Evolutionary conservation across 2,113 vertebrate species (phyloP), one percentile per base, ranked within the genome.

Genomic region (Dicaeum eximium): DNA sequence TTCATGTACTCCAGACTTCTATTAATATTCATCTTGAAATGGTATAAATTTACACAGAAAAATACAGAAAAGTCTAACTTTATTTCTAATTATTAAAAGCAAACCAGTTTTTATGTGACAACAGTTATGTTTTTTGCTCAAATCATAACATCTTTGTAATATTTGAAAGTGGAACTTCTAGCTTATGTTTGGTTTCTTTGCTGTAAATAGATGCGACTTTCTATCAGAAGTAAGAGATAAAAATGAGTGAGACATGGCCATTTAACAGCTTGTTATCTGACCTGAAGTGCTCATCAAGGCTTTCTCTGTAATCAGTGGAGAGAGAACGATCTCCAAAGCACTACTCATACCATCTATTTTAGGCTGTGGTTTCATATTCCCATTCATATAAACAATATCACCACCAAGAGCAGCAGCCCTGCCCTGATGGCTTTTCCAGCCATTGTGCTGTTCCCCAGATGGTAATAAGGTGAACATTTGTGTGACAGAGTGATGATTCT

Each of bases 311-410:
- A 80, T 93, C 86, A 58, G 74, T 62, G 50, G 51, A 66, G 88
- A 66, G 64, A 57, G 88, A 80, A 54, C 58, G 80, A 58, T 94
- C 82, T 96, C 82, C 62, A 61, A 60, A 92, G 78, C 74, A 80
- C 79, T 90, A 56, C 44, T 96, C 82, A 53, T 37, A 25, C 61
- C 21, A 35, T 85, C 86, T 93, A 88, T 96, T 96, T 93, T 82
- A 73, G 88, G 79, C 88, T 90, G 67, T 4, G 37, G 72, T 95
- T 89, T 95, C 91, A 44, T 78, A 94, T 93, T 90, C 60, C 86
- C 86, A 92, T 96, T 96, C 88, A 96, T 93, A 75, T 80, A 95
- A 93, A 90, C 86, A 95, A 47, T 91, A 94, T 85, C 69, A 85
- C 74, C 78, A 87, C 84, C 78, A 91, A 75, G 91, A 83, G 58